Percentiles rank a stretch among this genome's conserved stretches.
Conservation (phyloP, 1,140 invertebrate species). For the Brachionus rotundiformis region DNA sequence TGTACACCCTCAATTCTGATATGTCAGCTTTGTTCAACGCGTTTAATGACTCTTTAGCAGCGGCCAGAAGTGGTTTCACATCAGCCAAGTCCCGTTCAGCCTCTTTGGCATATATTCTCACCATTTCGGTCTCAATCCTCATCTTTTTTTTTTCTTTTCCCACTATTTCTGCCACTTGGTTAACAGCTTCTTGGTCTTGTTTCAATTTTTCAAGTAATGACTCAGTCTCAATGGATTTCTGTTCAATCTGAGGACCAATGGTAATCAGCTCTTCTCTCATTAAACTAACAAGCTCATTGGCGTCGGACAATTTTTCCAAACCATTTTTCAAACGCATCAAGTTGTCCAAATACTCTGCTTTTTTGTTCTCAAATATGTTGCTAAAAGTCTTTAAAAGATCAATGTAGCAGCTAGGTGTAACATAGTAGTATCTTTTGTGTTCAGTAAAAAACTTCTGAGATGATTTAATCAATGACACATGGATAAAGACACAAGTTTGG, state of each 20-base stretch:
- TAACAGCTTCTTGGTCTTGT: constrained; percentile 60
- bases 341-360: constrained; percentile 58
- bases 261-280: constrained; percentile 61
- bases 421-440: constrained; percentile 78
- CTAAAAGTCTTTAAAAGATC: constrained; percentile 76
- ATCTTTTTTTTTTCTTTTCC: constrained; percentile 61
- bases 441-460: constrained; percentile 74
- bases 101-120: constrained; percentile 63
- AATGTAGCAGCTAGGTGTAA: constrained; percentile 81
- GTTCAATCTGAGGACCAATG: constrained; percentile 61
- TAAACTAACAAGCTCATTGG: constrained; percentile 59
- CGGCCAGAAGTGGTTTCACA: constrained; percentile 75
- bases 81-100: constrained; percentile 61
- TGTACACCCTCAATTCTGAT: constrained; percentile 72
- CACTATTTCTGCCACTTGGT: constrained; percentile 62
- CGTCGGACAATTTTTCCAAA: constrained; percentile 59
- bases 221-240: constrained; percentile 57
- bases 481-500: constrained; percentile 68
- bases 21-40: constrained; percentile 83
- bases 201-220: constrained; percentile 56
- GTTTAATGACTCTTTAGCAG: constrained; percentile 77
- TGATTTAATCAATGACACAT: constrained; percentile 73
- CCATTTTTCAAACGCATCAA: constrained; percentile 58
- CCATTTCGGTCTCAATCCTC: constrained; percentile 62
- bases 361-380: constrained; percentile 59